phyloP scores from a whole-genome alignment of 2,113 vertebrate genomes.

The Azemiops feae region DNA sequence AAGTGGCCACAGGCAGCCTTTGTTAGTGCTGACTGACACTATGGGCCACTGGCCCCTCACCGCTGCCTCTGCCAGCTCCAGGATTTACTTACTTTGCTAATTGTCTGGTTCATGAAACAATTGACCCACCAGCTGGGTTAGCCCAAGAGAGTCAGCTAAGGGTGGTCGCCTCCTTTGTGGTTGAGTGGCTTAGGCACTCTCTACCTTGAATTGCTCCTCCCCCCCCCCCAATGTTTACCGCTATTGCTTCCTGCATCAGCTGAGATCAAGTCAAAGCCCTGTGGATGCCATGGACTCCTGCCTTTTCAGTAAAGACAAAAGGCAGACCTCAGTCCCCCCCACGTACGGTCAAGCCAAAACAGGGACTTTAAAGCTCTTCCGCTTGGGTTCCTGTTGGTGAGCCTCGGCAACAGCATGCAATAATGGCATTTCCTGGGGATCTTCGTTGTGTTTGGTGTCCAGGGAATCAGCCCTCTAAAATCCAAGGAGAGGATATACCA shows the following conservation, averaged over 20 bases:
- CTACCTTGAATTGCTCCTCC: neutral
- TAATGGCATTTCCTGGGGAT: neutral
- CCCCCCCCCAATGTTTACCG: neutral
- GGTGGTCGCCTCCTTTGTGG: neutral
- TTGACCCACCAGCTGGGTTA: neutral
- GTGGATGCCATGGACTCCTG: neutral
- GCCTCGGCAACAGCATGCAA: neutral
- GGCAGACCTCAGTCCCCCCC: neutral
- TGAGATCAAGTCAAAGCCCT: neutral
- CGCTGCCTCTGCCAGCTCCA: neutral
- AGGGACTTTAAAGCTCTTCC: neutral
- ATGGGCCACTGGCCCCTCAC: neutral
- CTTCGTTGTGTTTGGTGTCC: neutral
- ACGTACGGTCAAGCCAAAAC: neutral
- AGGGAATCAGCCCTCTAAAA: neutral
- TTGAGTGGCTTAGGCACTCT: neutral
- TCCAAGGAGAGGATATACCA: neutral
- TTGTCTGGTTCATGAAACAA: neutral
- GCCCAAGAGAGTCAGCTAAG: neutral
- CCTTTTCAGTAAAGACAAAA: neutral
- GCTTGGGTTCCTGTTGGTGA: neutral
- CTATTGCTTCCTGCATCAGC: neutral
- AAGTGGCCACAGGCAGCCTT: neutral
- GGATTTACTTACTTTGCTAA: neutral
- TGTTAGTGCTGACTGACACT: neutral